phyloP scores from a whole-genome alignment of 92 coral and sea anemone species.

The Zoanthus sociatus region DNA sequence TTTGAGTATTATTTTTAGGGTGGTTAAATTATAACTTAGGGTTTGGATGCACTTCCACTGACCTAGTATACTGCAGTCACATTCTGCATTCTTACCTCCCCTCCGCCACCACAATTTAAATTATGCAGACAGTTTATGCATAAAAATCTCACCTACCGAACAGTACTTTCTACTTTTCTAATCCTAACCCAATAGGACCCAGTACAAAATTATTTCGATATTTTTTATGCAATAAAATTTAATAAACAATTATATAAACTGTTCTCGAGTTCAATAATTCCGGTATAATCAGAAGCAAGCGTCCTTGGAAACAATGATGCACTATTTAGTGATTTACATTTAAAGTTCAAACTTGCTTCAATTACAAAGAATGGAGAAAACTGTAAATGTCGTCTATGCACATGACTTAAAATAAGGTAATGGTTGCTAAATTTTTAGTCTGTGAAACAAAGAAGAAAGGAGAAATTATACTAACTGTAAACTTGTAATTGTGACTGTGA shows the following conservation, averaged over 20 bases:
- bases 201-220: no score
- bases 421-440: neutral
- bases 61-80: no score
- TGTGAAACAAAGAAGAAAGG: neutral
- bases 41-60: no score
- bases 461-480: neutral
- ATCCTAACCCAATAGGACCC: no score
- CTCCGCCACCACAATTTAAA: no score
- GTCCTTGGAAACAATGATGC: slow-evolving; percentile 19
- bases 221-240: no score
- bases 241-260: neutral
- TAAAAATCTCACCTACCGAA: no score
- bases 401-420: neutral
- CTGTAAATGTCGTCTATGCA: neutral
- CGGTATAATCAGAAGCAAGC: neutral
- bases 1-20: no score
- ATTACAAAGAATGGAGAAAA: neutral
- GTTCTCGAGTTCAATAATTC: neutral
- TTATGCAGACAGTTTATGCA: no score
- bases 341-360: neutral
- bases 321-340: neutral
- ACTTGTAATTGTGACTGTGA: neutral
- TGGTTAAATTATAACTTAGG: no score
- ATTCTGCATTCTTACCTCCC: no score
- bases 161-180: no score